phyloP scores from a whole-genome alignment of 2,113 vertebrate genomes.

The Lethenteron reissneri region DNA sequence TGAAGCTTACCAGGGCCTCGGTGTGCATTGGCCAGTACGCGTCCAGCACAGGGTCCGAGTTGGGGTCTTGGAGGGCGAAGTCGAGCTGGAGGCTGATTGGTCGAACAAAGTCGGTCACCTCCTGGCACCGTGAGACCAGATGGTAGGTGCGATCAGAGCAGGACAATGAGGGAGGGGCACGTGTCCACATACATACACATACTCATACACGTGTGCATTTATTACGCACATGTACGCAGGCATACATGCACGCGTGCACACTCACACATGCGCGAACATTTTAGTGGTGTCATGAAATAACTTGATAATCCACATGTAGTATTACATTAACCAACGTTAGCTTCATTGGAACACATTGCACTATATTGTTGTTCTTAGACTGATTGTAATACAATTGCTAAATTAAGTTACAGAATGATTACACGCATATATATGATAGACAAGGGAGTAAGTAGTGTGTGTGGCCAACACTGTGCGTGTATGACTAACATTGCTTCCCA shows the following conservation, averaged over 20 bases:
- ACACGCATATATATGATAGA: no score
- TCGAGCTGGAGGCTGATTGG: constrained; percentile 54
- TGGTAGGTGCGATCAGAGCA: not conserved
- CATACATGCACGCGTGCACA: not conserved
- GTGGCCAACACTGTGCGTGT: no score
- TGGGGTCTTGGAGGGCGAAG: constrained; percentile 31
- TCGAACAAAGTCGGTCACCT: constrained; percentile 70
- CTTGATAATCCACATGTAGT: no score
- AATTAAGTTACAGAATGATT: no score
- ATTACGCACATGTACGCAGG: not conserved
- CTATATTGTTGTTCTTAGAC: no score
- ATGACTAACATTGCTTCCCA: no score
- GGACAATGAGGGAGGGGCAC: not conserved
- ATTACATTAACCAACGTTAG: no score
- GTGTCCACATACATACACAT: not conserved
- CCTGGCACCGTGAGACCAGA: constrained; percentile 21
- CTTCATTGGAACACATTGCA: no score
- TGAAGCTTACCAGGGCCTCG: constrained; percentile 32
- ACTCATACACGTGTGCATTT: not conserved
- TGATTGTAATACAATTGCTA: no score
- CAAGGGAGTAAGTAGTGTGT: no score
- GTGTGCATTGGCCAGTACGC: constrained; percentile 57
- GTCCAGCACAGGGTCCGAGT: constrained; percentile 41
- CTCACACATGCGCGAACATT: not conserved
- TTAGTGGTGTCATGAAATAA: no score